Percentiles rank a stretch among this genome's conserved stretches.
Conservation (phyloP, 2,113 vertebrate species). For the Ivindomyrus marchei region DNA sequence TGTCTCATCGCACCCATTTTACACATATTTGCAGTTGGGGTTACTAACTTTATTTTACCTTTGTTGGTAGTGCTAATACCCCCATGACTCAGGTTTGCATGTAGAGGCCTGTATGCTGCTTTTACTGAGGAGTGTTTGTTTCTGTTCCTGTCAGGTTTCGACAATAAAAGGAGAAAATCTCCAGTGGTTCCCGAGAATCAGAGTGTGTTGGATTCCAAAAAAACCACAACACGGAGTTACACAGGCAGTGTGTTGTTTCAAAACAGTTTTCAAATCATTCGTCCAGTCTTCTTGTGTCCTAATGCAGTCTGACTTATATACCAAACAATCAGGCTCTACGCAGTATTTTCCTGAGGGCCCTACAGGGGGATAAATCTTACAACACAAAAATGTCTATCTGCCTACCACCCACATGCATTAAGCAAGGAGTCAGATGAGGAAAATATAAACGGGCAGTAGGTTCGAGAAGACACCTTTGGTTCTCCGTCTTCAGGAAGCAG, state of each 20-base stretch:
- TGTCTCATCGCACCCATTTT: not conserved
- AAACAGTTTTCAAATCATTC: not conserved
- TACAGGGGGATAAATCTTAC: not conserved
- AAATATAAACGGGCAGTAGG: not conserved
- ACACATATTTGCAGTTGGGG: not conserved
- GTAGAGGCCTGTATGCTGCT: not conserved
- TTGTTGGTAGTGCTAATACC: not conserved
- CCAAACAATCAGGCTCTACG: not conserved
- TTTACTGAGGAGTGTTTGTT: not conserved
- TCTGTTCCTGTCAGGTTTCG: not conserved
- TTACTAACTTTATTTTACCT: not conserved
- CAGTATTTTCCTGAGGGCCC: not conserved
- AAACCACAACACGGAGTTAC: not conserved
- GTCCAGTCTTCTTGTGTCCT: not conserved
- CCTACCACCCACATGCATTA: not conserved
- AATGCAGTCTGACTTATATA: not conserved
- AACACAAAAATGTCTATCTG: not conserved
- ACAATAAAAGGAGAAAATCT: not conserved
- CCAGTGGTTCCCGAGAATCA: not conserved
- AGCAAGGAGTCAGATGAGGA: not conserved
- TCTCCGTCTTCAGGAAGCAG: not conserved
- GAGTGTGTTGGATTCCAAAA: not conserved
- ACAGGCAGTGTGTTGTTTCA: not conserved
- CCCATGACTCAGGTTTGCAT: not conserved
- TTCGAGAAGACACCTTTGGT: not conserved